Base-by-base conservation (phyloP, 2,113 vertebrate genomes). In the Pseudorectes ferrugineus region DNA sequence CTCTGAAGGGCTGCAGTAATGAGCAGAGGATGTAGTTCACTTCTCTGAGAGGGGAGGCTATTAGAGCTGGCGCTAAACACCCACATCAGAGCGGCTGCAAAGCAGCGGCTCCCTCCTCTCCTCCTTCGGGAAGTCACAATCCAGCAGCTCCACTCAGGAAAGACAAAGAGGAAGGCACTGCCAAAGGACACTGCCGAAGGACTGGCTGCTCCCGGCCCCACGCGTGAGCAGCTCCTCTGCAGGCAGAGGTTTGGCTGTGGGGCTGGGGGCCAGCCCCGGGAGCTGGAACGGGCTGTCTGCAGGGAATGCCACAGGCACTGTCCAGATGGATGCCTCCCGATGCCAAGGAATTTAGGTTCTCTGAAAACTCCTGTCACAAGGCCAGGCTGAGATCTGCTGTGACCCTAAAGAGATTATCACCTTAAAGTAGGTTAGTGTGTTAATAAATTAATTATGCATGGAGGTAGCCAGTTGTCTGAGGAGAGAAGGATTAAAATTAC, bases 391-490 rank as follows among this genome's bases (percentile, higher is more conserved):
- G 92, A 88, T 85, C 29, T 52, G 45, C 85, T 54, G 58, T 94
- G 94, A 96, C 95, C 95, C 82, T 80, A 3, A 80, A 90, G 94
- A 59, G 85, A 92, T 94, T 95, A 95, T 49, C 14, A 6, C 82
- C 83, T 93, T 71, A 92, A 97, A 97, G 95, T 96, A 96, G 96
- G 96, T 96, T 97, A 97, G 63, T 94, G 75, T 96, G 96, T 74
- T 97, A 94, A 97, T 95, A 96, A 96, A 93, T 97, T 94, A 95
- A 96, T 94, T 97, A 86, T 42, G 79, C 25, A 5, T 54, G 46
- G 59, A 84, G 79, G 59, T 96, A 93, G 88, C 92, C 82, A 23
- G 91, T 76, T 84, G 82, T 90, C 88, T 94, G 94, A 97, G 67
- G 92, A 95, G 95, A 92, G n/a, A 67, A 93, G 62, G 79, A 95